phyloP scores from a whole-genome alignment of 2,113 vertebrate genomes.

The Cynopterus brachyotis region DNA sequence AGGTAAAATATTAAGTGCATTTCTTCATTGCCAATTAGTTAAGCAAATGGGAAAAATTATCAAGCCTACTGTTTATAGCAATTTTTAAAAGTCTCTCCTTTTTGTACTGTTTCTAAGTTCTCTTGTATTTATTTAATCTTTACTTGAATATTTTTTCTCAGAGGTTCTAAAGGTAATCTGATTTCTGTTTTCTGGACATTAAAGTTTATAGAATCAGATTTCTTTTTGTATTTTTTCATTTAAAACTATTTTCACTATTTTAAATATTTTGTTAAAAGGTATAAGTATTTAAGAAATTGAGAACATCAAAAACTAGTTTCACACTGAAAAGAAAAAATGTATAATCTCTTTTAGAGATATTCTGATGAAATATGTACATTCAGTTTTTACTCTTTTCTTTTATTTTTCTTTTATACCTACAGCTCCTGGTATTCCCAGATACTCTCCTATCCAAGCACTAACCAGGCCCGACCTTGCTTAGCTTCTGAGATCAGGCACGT shows the following conservation, averaged over 20 bases:
- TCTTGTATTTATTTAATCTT: neutral
- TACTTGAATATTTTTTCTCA: neutral
- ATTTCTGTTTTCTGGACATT: neutral
- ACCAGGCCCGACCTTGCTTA: too few relatives aligned
- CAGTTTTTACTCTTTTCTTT: neutral
- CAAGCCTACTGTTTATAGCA: neutral
- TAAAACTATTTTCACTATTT: neutral
- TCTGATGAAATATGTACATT: neutral
- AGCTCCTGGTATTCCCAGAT: too few relatives aligned
- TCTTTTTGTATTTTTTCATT: neutral
- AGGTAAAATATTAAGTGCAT: neutral
- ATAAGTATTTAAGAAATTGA: neutral
- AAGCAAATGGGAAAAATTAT: neutral
- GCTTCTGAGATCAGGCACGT: too few relatives aligned
- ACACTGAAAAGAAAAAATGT: neutral
- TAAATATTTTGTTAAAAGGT: neutral
- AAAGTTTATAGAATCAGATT: neutral
- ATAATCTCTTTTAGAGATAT: neutral
- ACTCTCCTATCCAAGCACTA: too few relatives aligned
- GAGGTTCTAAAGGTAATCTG: neutral
- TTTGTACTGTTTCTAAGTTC: neutral
- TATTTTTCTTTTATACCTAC: too few relatives aligned
- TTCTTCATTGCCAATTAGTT: neutral
- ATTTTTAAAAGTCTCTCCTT: neutral
- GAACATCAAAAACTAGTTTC: neutral